Evolutionary conservation across 2,888 invertebrate species (phyloP).

Genomic region (Julus scandinavius): DNA sequence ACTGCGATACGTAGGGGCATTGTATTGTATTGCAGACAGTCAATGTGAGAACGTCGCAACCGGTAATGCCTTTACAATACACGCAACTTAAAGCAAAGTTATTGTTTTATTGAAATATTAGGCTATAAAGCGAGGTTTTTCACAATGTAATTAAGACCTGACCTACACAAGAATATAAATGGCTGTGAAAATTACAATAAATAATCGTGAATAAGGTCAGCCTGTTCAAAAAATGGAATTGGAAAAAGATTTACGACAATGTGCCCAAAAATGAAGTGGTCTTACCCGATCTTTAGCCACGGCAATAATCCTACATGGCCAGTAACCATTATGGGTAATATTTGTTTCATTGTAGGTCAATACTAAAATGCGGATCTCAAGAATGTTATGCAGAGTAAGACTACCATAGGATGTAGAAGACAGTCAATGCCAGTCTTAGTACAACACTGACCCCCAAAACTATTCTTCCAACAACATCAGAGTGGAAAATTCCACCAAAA

Average conservation of each 20-base stretch:
- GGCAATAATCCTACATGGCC: background rate
- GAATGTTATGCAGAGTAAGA: background rate
- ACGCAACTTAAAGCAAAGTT: background rate
- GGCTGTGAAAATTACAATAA: background rate
- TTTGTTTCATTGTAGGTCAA: background rate
- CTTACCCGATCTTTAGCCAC: background rate
- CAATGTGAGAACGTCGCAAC: background rate
- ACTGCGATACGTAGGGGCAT: background rate
- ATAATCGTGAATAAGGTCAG: conserved; percentile 17
- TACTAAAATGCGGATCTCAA: background rate
- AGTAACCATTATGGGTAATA: background rate
- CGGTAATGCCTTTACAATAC: background rate
- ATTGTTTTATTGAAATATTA: conserved; percentile 46
- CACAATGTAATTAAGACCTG: conserved; percentile 22
- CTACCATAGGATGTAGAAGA: background rate
- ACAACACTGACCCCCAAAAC: background rate
- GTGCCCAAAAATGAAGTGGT: background rate
- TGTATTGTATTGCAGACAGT: background rate
- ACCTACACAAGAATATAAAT: background rate
- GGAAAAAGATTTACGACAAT: conserved; percentile 40
- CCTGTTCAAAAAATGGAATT: background rate
- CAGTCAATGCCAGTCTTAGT: background rate
- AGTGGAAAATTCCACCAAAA: too few species aligned
- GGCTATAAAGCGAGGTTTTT: conserved; percentile 4
- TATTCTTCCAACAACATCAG: too few species aligned